These are phyloP conservation scores for Hyaena hyaena DNA, from an alignment of 2,113 vertebrate genomes.

Conservation along the genomic window DNA sequence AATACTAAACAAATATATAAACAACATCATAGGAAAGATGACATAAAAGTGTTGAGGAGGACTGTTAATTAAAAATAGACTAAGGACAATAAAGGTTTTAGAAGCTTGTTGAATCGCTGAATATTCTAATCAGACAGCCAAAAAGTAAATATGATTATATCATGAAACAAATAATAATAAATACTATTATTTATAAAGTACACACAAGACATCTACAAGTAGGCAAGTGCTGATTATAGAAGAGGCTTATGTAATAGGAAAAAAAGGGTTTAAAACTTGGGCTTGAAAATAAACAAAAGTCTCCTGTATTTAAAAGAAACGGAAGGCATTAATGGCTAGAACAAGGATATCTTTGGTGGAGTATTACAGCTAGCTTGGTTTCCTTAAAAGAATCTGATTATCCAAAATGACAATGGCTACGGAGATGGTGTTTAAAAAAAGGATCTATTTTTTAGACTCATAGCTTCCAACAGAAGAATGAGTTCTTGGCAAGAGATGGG, in stretches of 20 bases:
- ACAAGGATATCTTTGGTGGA: not conserved
- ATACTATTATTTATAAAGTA: conserved; percentile 18
- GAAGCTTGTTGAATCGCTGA: conserved; percentile 13
- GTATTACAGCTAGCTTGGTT: not conserved
- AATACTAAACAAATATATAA: conserved; percentile 15
- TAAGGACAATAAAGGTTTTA: not conserved
- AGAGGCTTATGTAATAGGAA: not conserved
- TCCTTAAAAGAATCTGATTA: conserved; percentile 13
- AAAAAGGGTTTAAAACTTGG: conserved; percentile 2
- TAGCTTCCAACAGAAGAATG: not conserved
- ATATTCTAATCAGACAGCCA: not conserved
- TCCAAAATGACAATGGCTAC: not conserved
- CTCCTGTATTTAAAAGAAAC: not conserved
- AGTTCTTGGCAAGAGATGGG: not conserved
- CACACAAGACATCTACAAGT: not conserved
- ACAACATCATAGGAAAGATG: not conserved
- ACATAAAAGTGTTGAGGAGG: not conserved
- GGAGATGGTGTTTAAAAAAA: not conserved
- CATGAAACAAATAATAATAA: conserved; percentile 1
- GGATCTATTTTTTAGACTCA: not conserved
- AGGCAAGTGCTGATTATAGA: not conserved
- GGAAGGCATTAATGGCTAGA: not conserved
- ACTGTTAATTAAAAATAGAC: conserved; percentile 19
- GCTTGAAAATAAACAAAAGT: conserved; percentile 27
- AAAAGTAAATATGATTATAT: conserved; percentile 46